These are phyloP conservation scores for Drosophila nasuta DNA, from an alignment of 1,140 invertebrate genomes.

Conservation along the genomic window DNA sequence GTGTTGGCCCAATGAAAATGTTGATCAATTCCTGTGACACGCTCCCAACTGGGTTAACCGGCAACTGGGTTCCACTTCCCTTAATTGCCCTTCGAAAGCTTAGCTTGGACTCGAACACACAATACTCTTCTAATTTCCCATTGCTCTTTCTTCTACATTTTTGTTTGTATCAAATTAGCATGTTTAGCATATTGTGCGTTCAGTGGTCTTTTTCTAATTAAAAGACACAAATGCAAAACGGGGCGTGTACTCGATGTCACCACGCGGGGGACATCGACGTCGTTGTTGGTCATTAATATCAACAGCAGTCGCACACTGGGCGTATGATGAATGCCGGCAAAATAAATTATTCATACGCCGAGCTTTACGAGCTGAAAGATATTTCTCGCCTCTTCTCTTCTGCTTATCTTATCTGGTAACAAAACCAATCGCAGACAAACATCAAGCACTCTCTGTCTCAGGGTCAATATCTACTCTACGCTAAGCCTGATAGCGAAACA, in stretches of 20 bases:
- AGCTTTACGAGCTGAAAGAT: not conserved
- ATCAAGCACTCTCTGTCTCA: constrained; percentile 1
- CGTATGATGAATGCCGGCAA: constrained; percentile 37
- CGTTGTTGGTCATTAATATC: constrained; percentile 2
- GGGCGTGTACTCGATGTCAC: constrained; percentile 55
- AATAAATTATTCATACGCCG: constrained; percentile 1
- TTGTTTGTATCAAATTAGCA: constrained; percentile 54
- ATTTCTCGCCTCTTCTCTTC: not conserved
- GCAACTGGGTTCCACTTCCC: constrained; percentile 2
- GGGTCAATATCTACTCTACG: not conserved
- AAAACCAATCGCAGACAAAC: constrained; percentile 8
- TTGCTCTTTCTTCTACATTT: not conserved
- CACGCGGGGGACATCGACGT: constrained; percentile 7
- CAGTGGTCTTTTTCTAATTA: constrained; percentile 59
- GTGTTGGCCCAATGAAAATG: constrained; percentile 62
- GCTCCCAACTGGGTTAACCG: constrained; percentile 18
- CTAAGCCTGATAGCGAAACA: not conserved
- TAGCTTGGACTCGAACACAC: not conserved
- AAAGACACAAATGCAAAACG: constrained; percentile 50
- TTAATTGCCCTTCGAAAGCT: constrained; percentile 20
- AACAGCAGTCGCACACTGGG: constrained; percentile 2
- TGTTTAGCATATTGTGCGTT: constrained; percentile 36
- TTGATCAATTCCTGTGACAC: constrained; percentile 68
- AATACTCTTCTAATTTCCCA: not conserved
- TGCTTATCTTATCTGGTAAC: constrained; percentile 18